Evolutionary conservation across 2,888 invertebrate species (phyloP), one percentile per base, ranked within the genome.

Genomic region (Caenorhabditis sp.): DNA sequence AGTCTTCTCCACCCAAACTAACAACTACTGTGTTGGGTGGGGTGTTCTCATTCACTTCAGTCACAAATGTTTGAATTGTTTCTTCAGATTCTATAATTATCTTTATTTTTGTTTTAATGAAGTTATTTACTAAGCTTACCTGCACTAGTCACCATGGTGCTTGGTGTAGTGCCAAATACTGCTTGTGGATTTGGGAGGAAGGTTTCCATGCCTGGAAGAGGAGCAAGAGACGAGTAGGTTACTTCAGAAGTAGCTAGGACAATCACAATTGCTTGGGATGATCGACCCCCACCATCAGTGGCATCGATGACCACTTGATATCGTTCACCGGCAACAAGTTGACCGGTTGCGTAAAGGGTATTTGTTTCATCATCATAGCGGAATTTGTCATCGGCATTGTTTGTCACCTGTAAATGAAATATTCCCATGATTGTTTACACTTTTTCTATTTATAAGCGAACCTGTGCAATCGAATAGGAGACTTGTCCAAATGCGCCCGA

Each of bases 11-110:
- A 25, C 85, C 87, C 21, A 87, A 78, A 1, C 78, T 72, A n/a
- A 85, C 81, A 14, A 87, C 85, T 12, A 87, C 81, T 2, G 87
- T 82, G 57, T 85, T 83, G 8, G 84, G 72, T 17, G 86, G 84
- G 0, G 85, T 85, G 26, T 83, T 81, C 74, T 87, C 87, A 57
- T 72, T 76, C 21, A 87, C 77, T 61, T 86, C 86, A 5, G 84
- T 84, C 20, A 84, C 82, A 49, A 86, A 80, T n/a, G 85, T 84
- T 59, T 84, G 84, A 17, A 85, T 82, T 17, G 82, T 82, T 66
- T 82, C 82, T 60, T 82, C 82, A 21, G 70, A 52, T 67, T 77
- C 80, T 31, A 10, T 7, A 10, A 31, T 31, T 7, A 31, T 10
- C 4, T 7, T 7, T 7, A 31, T 69, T 64, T 23, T 58, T n/a